Evolutionary conservation across 2,888 invertebrate genomes (phyloP).

Genomic region (Athrips mouffetella): DNA sequence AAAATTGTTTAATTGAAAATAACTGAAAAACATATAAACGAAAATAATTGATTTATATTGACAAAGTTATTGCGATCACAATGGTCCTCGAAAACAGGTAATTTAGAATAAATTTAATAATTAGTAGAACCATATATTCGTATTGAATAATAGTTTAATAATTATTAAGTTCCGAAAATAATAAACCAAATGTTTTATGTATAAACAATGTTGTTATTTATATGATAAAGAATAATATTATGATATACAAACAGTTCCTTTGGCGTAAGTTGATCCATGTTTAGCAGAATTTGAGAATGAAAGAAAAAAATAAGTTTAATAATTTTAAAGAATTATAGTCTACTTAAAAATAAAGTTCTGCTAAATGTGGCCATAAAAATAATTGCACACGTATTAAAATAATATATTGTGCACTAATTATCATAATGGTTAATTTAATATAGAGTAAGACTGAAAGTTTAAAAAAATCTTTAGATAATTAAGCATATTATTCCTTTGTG

Average conservation of each 20-base stretch:
- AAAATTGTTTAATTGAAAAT: too few relatives aligned
- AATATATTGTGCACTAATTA: constrained; percentile 65
- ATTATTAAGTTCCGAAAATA: constrained; percentile 36
- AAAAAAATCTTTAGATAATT: constrained; percentile 45
- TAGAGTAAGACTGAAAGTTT: constrained; percentile 73
- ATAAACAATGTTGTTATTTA: constrained; percentile 65
- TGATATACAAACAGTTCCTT: constrained; percentile 66
- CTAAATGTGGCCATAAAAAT: constrained; percentile 43
- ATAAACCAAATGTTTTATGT: constrained; percentile 46
- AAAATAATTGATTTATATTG: not conserved
- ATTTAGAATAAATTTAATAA: constrained; percentile 42
- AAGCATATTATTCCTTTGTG: constrained; percentile 34
- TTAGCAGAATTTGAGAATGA: too few relatives aligned
- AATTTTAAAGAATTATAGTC: not conserved
- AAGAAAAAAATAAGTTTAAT: too few relatives aligned
- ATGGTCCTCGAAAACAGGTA: constrained; percentile 55
- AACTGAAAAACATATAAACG: not conserved
- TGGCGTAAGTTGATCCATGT: constrained; percentile 44
- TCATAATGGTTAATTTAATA: constrained; percentile 51
- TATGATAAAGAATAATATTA: constrained; percentile 39
- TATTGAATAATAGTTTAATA: constrained; percentile 36
- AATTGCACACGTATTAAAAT: constrained; percentile 59
- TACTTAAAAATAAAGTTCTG: constrained; percentile 26
- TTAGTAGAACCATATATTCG: constrained; percentile 41
- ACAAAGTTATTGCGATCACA: not conserved